These are phyloP conservation scores for Macaca fascicularis DNA, from an alignment of 2,113 vertebrate genomes.

Conservation along the genomic window T2T-MFA8v1.1 NC_088389.1:98155501-98156000, in stretches of 20 bases:
- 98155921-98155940: constrained; percentile 89
- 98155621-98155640: constrained; percentile 60
- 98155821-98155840: constrained; percentile 73
- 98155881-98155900: constrained; percentile 87
- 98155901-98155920: constrained; percentile 87
- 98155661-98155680: not conserved
- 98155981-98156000: constrained; percentile 91
- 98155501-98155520: constrained; percentile 78
- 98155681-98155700: not conserved
- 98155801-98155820: constrained; percentile 71
- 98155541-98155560: constrained; percentile 61
- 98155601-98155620: constrained; percentile 60
- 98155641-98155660: constrained; percentile 30
- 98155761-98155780: constrained; percentile 52
- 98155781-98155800: constrained; percentile 70
- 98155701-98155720: not conserved
- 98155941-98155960: constrained; percentile 90
- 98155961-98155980: constrained; percentile 88
- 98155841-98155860: constrained; percentile 65
- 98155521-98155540: constrained; percentile 80
- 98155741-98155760: constrained; percentile 61
- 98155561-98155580: constrained; percentile 77
- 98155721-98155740: constrained; percentile 54
- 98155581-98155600: constrained; percentile 73
- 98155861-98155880: constrained; percentile 86